A percentile compares a stretch with the other conserved stretches of the same genome.
These are phyloP conservation scores for Pharmacophagus antenor DNA, from an alignment of 2,888 invertebrate species.

Conservation along the genomic window DNA sequence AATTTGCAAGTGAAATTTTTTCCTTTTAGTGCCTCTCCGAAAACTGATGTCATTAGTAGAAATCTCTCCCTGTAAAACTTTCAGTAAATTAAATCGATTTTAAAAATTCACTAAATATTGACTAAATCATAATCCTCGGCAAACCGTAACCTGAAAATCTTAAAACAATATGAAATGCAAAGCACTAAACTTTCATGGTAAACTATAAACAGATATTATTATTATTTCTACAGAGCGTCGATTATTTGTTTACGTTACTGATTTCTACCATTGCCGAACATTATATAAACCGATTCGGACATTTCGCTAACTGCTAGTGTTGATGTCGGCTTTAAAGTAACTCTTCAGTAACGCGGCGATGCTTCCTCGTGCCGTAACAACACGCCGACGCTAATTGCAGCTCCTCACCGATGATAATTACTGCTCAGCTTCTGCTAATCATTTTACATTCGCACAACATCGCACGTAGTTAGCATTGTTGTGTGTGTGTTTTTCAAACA, in stretches of 20 bases:
- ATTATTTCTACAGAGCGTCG: not conserved
- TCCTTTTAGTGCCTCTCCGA: too few relatives aligned
- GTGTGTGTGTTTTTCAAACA: not conserved
- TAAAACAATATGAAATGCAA: too few relatives aligned
- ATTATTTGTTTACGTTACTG: too few relatives aligned
- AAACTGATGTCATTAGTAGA: too few relatives aligned
- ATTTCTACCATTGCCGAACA: not conserved
- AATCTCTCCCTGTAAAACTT: too few relatives aligned
- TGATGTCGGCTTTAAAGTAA: conserved; percentile 5
- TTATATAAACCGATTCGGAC: not conserved
- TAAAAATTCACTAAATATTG: too few relatives aligned
- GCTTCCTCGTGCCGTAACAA: conserved; percentile 12
- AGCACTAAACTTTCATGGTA: too few relatives aligned
- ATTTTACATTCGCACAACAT: conserved; percentile 18
- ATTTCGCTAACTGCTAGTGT: conserved; percentile 17
- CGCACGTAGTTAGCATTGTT: not conserved
- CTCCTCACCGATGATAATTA: conserved; percentile 23
- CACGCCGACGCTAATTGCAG: conserved; percentile 19
- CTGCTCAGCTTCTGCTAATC: conserved; percentile 19
- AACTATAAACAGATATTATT: too few relatives aligned
- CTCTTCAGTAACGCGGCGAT: conserved; percentile 10
- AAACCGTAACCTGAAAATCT: too few relatives aligned
- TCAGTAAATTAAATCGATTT: too few relatives aligned
- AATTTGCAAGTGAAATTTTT: too few relatives aligned
- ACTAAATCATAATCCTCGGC: too few relatives aligned